Conservation (phyloP, 2,888 invertebrate genomes). For the Seladonia tumulorum region DNA sequence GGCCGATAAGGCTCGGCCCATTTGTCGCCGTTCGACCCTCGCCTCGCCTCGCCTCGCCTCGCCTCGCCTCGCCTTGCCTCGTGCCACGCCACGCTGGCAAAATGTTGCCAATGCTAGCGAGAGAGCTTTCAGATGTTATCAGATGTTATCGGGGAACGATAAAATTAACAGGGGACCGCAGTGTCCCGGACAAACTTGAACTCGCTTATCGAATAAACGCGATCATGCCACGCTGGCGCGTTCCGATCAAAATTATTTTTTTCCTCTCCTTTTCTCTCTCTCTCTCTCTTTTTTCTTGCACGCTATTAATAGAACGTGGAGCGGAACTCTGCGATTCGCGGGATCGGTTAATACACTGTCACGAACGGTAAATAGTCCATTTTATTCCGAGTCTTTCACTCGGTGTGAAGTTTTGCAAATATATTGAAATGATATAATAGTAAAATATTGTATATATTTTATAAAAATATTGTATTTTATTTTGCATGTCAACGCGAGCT, state of each 20-base stretch:
- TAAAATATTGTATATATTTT: too few relatives aligned
- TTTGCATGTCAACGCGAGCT: too few relatives aligned
- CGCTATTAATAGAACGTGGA: not conserved
- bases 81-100: not conserved
- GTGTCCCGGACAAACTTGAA: constrained; percentile 21
- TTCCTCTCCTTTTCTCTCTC: not conserved
- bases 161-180: constrained; percentile 20
- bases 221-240: not conserved
- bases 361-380: not conserved
- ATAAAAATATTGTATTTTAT: too few relatives aligned
- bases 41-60: not conserved
- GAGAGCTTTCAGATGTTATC: constrained; percentile 20
- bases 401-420: not conserved
- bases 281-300: not conserved
- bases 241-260: not conserved
- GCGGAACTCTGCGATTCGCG: not conserved
- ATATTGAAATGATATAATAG: too few relatives aligned
- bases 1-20: constrained; percentile 33
- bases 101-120: not conserved
- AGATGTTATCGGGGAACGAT: constrained; percentile 22
- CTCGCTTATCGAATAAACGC: constrained; percentile 5
- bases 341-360: not conserved
- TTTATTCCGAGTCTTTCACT: not conserved
- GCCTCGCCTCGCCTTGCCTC: not conserved
- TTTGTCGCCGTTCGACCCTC: constrained; percentile 20